These are phyloP conservation scores for Hipposideros larvatus DNA, from an alignment of 2,797 vertebrate species.

Conservation along the genomic window DNA sequence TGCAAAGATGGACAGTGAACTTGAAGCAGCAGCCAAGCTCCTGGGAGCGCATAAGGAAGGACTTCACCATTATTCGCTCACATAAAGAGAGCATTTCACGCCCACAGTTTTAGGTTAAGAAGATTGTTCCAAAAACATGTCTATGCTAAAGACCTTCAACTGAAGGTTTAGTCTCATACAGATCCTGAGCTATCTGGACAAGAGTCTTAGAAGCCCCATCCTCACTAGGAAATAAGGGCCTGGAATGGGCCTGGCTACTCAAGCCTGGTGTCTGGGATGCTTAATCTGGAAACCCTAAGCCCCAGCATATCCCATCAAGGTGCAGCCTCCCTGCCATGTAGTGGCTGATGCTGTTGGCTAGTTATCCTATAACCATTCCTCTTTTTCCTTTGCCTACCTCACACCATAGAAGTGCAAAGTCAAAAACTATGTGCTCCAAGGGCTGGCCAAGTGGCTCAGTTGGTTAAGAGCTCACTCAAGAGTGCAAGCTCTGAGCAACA, in stretches of 20 bases:
- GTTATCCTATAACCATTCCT: not conserved
- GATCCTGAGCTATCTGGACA: not conserved
- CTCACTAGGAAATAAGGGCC: not conserved
- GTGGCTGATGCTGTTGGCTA: not conserved
- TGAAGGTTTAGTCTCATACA: conserved; percentile 1
- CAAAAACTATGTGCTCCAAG: not conserved
- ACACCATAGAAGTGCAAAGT: conserved; percentile 25
- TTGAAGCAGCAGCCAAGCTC: not conserved
- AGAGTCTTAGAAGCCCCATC: not conserved
- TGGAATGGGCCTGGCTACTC: conserved; percentile 35
- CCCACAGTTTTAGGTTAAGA: conserved; percentile 27
- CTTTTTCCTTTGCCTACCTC: not conserved
- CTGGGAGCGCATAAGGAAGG: not conserved
- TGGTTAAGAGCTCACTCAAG: too few relatives aligned
- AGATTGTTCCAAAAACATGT: conserved; percentile 20
- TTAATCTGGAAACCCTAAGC: not conserved
- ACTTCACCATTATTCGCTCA: conserved; percentile 19
- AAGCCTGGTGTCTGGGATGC: not conserved
- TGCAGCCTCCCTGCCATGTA: not conserved
- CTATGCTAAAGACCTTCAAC: conserved; percentile 4
- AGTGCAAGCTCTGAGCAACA: too few relatives aligned
- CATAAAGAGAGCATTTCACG: not conserved
- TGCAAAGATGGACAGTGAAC: not conserved
- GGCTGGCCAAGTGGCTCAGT: too few relatives aligned
- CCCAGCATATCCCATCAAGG: not conserved